Evolutionary conservation across 2,113 vertebrate species (phyloP), one percentile per base, ranked within the genome.

Genomic region (Pomatostomus ruficeps): DNA sequence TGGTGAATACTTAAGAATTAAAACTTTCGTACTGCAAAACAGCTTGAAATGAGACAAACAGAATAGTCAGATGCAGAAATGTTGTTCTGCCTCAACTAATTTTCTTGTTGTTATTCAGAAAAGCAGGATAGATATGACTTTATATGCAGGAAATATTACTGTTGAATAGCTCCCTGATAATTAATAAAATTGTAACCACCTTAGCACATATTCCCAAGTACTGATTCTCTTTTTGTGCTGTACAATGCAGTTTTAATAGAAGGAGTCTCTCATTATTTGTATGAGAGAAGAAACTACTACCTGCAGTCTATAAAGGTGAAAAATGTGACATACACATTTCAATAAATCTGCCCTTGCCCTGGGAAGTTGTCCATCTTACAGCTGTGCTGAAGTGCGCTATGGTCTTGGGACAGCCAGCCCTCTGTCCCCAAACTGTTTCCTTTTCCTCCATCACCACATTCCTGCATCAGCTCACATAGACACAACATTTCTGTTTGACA

Each of bases 311-410:
- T 38, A 72, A 20, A 70, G 11, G 14, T 21, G 28, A 90, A 72
- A 78, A 91, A 71, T 15, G 5, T 59, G 29, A 45, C 4, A 10
- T 14, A 42, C 4, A 4, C 1, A 3, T 70, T 65, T 81, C 43
- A 63, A 66, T 38, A 61, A 58, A 85, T 49, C 21, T 58, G 8
- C 11, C 23, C 26, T 19, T 43, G 23, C 7, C 17, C 29, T 51
- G 24, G 54, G 9, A 40, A 87, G 7, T 3, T 70, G 16, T 22
- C 5, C 9, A 3, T 45, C 26, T 42, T 46, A 33, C 12, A 67
- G 12, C 12, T 2, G 1, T 36, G 16, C 2, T 80, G 33, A 3
- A 46, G 16, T 0, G 0, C 25, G 40, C 24, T 2, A 3, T 10
- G 31, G 13, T 6, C 40, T 68, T 11, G 5, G 36, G 9, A 24